Evolutionary conservation across 2,888 invertebrate species (phyloP).

Genomic region (Lasius platythorax): DNA sequence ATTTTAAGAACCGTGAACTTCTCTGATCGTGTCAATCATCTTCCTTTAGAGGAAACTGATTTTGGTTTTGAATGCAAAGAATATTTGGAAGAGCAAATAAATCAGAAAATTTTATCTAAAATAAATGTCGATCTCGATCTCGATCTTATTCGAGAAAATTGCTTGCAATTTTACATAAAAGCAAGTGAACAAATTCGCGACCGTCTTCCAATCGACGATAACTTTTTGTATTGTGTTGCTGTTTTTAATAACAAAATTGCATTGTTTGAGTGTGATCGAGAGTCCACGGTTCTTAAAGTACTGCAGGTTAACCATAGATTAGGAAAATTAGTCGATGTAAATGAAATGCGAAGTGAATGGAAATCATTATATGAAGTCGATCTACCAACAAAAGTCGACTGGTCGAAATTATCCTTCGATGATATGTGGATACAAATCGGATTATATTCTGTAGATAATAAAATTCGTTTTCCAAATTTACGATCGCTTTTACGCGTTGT

Average conservation of each 20-base stretch:
- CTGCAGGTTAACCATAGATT: background rate
- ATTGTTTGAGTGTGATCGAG: background rate
- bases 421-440: no score
- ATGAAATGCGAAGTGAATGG: background rate
- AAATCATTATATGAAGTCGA: background rate
- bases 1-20: background rate
- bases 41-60: background rate
- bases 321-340: background rate
- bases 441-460: no score
- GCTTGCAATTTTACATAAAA: background rate
- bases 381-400: background rate
- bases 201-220: background rate
- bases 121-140: background rate
- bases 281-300: background rate
- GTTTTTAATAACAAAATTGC: background rate
- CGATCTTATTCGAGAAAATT: background rate
- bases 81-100: background rate
- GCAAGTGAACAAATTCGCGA: background rate
- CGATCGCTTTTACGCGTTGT: no score
- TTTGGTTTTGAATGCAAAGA: background rate
- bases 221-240: background rate
- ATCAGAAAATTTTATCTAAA: background rate
- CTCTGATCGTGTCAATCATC: background rate
- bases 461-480: no score
- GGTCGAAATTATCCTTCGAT: background rate